Conservation (phyloP, 2,113 vertebrate species). For the Marmota flaviventris region DNA sequence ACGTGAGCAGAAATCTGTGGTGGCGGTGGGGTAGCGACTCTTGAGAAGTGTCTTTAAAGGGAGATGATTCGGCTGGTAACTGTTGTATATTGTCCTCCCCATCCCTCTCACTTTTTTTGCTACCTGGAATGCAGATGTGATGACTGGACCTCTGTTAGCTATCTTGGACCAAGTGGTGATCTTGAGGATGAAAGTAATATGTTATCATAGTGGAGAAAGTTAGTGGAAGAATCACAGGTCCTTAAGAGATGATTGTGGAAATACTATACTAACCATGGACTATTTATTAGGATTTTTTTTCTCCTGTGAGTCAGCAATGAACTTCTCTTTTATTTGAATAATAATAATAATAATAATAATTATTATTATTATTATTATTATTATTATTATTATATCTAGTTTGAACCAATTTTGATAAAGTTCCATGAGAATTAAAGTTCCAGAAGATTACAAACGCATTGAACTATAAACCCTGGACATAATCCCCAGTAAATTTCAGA, state of each 20-base stretch:
- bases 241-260: not conserved
- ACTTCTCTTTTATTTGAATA: not conserved
- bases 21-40: no score
- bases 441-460: not conserved
- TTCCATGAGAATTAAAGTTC: not conserved
- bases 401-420: not conserved
- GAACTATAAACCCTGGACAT: not conserved
- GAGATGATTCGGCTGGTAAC: not conserved
- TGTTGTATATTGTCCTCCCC: not conserved
- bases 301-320: not conserved
- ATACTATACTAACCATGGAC: not conserved
- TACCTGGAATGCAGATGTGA: not conserved
- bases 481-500: not conserved
- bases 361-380: not conserved
- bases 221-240: accelerated
- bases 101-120: not conserved
- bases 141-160: not conserved
- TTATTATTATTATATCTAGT: not conserved
- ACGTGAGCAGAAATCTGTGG: not conserved
- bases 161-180: not conserved
- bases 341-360: not conserved
- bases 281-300: not conserved
- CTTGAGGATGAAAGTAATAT: not conserved
- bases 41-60: not conserved
- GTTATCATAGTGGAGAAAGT: not conserved